Evolutionary conservation across 2,888 invertebrate species (phyloP).

Genomic region (Catocala fraxini): DNA sequence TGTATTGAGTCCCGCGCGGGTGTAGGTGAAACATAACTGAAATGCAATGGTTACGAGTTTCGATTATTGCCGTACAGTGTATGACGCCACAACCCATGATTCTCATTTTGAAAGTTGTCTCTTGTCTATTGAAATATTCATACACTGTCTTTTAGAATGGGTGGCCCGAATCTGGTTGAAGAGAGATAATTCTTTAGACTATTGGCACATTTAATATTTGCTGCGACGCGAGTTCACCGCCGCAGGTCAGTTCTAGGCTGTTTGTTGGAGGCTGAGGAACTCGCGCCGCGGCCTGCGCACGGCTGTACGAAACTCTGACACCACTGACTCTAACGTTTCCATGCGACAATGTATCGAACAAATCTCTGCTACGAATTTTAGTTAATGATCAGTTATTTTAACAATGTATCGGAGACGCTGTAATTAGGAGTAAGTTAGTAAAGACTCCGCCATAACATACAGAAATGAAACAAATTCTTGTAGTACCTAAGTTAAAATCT

Average conservation of each 20-base stretch:
- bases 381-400: constrained; percentile 68
- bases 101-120: constrained; percentile 51
- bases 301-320: constrained; percentile 85
- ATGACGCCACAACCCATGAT: constrained; percentile 74
- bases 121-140: constrained; percentile 56
- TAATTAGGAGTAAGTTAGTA: constrained; percentile 70
- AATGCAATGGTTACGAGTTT: constrained; percentile 80
- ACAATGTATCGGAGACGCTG: constrained; percentile 55
- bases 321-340: constrained; percentile 67
- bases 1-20: constrained; percentile 79
- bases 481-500: constrained; percentile 62
- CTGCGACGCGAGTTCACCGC: constrained; percentile 50
- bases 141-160: constrained; percentile 77
- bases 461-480: constrained; percentile 64
- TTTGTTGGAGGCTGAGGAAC: constrained; percentile 18
- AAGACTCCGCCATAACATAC: constrained; percentile 85
- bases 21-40: constrained; percentile 57
- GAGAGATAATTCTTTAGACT: constrained; percentile 65
- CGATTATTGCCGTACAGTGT: constrained; percentile 82
- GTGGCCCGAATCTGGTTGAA: constrained; percentile 85
- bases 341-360: constrained; percentile 70
- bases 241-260: constrained; percentile 21
- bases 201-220: constrained; percentile 78
- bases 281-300: constrained; percentile 70
- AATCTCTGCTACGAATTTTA: constrained; percentile 74